A percentile compares a stretch with the other conserved stretches of the same genome.
phyloP scores from a whole-genome alignment of 2,797 vertebrate species.

The Coluber constrictor region DNA sequence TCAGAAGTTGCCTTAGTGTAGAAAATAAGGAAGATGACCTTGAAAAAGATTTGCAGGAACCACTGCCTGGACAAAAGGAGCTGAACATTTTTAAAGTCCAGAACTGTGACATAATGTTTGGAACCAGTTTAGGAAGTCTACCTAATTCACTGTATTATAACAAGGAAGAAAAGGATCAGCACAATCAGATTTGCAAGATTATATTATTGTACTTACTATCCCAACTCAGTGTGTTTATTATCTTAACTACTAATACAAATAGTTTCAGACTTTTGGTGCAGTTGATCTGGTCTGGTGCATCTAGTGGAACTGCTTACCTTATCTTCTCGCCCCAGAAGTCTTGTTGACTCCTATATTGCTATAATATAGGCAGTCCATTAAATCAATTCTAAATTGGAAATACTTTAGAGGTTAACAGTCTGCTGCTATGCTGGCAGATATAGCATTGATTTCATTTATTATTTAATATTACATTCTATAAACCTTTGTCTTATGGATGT shows the following conservation, averaged over 20 bases:
- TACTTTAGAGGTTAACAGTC: background rate
- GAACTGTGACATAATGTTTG: background rate
- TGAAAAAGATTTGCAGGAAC: background rate
- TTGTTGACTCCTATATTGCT: background rate
- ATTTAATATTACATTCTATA: background rate
- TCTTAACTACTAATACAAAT: background rate
- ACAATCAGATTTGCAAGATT: background rate
- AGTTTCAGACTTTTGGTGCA: background rate
- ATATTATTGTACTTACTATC: background rate
- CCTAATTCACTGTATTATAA: background rate
- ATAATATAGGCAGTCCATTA: background rate
- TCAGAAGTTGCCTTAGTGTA: background rate
- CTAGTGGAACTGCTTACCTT: background rate
- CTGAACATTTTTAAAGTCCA: background rate
- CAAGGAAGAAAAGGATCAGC: background rate
- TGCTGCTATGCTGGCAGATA: background rate
- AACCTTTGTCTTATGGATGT: background rate
- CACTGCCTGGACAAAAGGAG: background rate
- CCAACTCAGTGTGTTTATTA: background rate
- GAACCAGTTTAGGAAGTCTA: background rate
- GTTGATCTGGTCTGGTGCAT: background rate
- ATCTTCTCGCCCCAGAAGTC: background rate
- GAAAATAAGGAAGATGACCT: background rate
- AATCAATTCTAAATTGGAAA: background rate
- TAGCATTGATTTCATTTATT: background rate